phyloP scores from a whole-genome alignment of 2,888 invertebrate genomes.

The Lypha dubia region DNA sequence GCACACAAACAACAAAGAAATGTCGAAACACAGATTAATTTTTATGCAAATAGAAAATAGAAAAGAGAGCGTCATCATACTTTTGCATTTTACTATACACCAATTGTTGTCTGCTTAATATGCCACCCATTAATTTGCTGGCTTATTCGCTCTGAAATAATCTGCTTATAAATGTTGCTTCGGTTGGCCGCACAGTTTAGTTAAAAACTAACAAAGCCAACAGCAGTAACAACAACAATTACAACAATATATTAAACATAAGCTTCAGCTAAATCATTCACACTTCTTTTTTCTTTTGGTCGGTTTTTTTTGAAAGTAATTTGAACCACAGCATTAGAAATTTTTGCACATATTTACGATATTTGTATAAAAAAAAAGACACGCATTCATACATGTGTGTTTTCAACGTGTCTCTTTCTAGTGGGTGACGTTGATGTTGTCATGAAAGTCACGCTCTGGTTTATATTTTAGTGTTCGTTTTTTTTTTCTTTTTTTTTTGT shows the following conservation, averaged over 20 bases:
- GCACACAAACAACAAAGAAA: too few species aligned
- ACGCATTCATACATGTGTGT: conserved; percentile 18
- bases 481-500: conserved; percentile 15
- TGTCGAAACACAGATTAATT: too few species aligned
- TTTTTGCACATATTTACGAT: not conserved
- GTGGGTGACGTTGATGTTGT: conserved; percentile 65
- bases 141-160: conserved; percentile 55
- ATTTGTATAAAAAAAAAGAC: not conserved
- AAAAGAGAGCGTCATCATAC: too few species aligned
- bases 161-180: conserved; percentile 63
- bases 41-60: too few species aligned
- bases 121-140: conserved; percentile 36
- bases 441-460: conserved; percentile 59
- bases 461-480: too few species aligned
- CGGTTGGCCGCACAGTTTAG: conserved; percentile 64
- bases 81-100: conserved; percentile 8
- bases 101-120: conserved; percentile 27
- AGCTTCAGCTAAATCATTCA: conserved; percentile 60
- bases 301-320: conserved; percentile 20
- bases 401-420: conserved; percentile 24
- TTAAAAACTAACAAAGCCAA: conserved; percentile 57
- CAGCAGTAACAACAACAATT: too few species aligned
- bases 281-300: conserved; percentile 35
- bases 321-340: conserved; percentile 32
- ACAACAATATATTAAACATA: conserved; percentile 61